These are phyloP conservation scores for Amphimallon solstitiale DNA, from an alignment of 2,888 invertebrate species.

Conservation along the genomic window DNA sequence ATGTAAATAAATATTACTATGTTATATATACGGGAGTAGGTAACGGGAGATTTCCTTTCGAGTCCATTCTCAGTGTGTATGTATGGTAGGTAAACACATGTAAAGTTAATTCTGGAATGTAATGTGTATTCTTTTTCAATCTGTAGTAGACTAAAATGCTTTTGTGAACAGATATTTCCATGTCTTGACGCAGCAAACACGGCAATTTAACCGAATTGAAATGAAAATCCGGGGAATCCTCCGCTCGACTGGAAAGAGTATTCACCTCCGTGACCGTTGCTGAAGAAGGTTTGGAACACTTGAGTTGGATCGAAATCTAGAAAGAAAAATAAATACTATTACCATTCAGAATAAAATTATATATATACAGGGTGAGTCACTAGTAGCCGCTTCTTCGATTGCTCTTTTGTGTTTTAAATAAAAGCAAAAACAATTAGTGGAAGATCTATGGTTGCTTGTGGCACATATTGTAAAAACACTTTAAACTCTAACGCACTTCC, in stretches of 20 bases:
- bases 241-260: conserved; percentile 67
- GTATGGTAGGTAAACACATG: neutral
- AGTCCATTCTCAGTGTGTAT: neutral
- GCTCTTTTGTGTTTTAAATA: too few relatives aligned
- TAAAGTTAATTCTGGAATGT: conserved; percentile 8
- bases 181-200: neutral
- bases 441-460: too few relatives aligned
- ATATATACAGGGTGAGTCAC: too few relatives aligned
- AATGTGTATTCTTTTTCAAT: neutral
- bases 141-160: neutral
- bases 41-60: neutral
- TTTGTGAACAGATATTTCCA: neutral
- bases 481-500: too few relatives aligned
- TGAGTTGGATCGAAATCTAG: conserved; percentile 83
- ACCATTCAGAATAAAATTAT: too few relatives aligned
- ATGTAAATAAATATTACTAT: conserved; percentile 1
- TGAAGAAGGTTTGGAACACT: conserved; percentile 88
- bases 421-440: too few relatives aligned
- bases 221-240: conserved; percentile 73
- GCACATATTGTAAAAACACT: too few relatives aligned
- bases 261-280: conserved; percentile 65
- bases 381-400: too few relatives aligned
- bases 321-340: conserved; percentile 19
- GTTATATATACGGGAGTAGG: neutral
- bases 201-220: conserved; percentile 74